A percentile compares a stretch with the other conserved stretches of the same genome.
Conservation (phyloP, 1,140 invertebrate species). For the Drosophila leontia region DNA sequence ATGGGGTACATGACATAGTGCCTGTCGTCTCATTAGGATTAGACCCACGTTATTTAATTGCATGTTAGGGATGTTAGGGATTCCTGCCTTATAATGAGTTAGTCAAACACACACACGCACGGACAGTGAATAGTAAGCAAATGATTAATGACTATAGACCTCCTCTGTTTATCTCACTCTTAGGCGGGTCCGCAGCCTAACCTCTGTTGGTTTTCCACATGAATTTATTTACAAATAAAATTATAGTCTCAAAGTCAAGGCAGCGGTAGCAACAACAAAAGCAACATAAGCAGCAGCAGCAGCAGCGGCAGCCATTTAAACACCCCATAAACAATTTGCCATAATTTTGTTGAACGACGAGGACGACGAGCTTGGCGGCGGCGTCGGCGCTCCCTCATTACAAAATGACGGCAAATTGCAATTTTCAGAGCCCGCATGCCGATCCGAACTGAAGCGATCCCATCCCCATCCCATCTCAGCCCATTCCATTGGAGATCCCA, state of each 20-base stretch:
- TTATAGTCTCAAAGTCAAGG: constrained; percentile 70
- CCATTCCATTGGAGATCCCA: constrained; percentile 10
- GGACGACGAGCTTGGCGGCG: constrained; percentile 22
- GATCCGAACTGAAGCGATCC: constrained; percentile 40
- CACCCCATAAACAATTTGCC: constrained; percentile 82
- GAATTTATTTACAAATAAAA: constrained; percentile 84
- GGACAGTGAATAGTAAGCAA: constrained; percentile 33
- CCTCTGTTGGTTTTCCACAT: constrained; percentile 75
- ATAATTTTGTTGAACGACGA: constrained; percentile 72
- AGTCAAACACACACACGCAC: constrained; percentile 78
- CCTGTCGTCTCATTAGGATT: constrained; percentile 83
- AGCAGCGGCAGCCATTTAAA: constrained; percentile 63
- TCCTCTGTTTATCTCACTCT: constrained; percentile 41
- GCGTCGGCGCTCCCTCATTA: constrained; percentile 75
- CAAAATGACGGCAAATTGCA: constrained; percentile 83
- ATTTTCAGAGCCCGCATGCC: constrained; percentile 80
- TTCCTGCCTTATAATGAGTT: constrained; percentile 82
- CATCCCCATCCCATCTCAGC: neutral
- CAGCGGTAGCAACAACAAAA: constrained; percentile 8
- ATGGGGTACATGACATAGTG: constrained; percentile 83
- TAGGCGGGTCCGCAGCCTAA: constrained; percentile 44
- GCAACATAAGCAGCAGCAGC: constrained; percentile 16
- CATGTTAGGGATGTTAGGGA: constrained; percentile 82
- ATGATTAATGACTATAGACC: constrained; percentile 56
- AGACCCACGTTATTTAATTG: constrained; percentile 83